These are phyloP conservation scores for Lycocorax pyrrhopterus DNA, from an alignment of 2,113 vertebrate genomes.

Conservation along the genomic window DNA sequence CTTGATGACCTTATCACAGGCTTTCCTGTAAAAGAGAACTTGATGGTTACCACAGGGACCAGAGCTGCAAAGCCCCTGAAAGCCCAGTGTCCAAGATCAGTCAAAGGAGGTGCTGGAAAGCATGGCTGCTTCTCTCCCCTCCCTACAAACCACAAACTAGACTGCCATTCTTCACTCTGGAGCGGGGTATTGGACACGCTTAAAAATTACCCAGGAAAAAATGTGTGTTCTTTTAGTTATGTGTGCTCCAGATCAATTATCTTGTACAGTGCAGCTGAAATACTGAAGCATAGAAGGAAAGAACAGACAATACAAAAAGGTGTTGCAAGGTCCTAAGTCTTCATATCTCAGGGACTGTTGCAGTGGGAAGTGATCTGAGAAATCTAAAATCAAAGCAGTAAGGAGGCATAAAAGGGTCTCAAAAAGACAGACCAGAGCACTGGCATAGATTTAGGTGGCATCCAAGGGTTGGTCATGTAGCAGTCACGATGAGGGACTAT, in stretches of 20 bases:
- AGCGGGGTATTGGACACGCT: neutral
- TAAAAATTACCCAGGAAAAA: neutral
- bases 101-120: neutral
- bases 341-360: neutral
- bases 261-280: neutral
- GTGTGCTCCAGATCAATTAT: neutral
- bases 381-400: neutral
- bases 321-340: neutral
- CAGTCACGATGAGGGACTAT: neutral
- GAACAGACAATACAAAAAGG: neutral
- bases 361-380: neutral
- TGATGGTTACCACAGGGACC: neutral
- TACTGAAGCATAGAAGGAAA: neutral
- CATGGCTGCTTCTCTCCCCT: neutral
- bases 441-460: neutral
- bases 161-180: neutral
- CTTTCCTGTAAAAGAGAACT: neutral
- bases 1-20: neutral
- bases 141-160: neutral
- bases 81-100: neutral
- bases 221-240: neutral
- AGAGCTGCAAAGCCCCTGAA: neutral
- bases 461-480: neutral
- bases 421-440: neutral
- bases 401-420: neutral